Evolutionary conservation across 2,888 invertebrate species (phyloP).

Genomic region (Eumacrocentrus americanus): DNA sequence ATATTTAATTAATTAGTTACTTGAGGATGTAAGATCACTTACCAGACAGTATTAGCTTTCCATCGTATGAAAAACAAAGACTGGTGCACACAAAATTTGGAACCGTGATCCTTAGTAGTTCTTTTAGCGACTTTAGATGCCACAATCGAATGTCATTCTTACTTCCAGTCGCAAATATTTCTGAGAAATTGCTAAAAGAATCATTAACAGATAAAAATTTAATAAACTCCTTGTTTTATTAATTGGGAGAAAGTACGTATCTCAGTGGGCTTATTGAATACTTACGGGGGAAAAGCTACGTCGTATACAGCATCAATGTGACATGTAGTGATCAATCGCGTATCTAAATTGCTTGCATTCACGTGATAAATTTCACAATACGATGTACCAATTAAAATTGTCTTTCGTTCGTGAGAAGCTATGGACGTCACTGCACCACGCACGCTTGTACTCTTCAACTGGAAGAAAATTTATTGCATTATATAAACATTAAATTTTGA

Average conservation of each 20-base stretch:
- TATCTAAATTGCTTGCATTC: conserved; percentile 70
- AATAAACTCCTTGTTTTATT: conserved; percentile 31
- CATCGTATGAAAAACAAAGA: conserved; percentile 78
- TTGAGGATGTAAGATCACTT: conserved; percentile 23
- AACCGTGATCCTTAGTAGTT: conserved; percentile 81
- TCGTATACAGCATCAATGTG: conserved; percentile 82
- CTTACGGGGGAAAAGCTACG: conserved; percentile 82
- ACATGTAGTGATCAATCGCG: conserved; percentile 79
- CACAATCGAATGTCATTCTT: conserved; percentile 86
- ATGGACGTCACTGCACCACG: conserved; percentile 78
- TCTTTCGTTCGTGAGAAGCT: conserved; percentile 66
- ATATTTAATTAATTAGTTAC: neutral
- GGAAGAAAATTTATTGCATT: too few relatives aligned
- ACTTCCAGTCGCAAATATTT: conserved; percentile 87
- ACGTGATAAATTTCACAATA: conserved; percentile 83
- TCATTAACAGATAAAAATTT: too few relatives aligned
- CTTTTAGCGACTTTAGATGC: conserved; percentile 77
- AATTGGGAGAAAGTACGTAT: conserved; percentile 1
- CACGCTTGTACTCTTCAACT: conserved; percentile 67
- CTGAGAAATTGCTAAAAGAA: conserved; percentile 77
- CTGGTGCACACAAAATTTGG: conserved; percentile 87
- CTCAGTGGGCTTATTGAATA: conserved; percentile 26
- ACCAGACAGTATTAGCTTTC: conserved; percentile 81
- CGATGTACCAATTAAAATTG: conserved; percentile 77
- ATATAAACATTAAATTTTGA: too few relatives aligned